Percentiles rank a stretch among this genome's conserved stretches.
Conservation (phyloP, 2,113 vertebrate species). For the Cryptotis parvus region DNA sequence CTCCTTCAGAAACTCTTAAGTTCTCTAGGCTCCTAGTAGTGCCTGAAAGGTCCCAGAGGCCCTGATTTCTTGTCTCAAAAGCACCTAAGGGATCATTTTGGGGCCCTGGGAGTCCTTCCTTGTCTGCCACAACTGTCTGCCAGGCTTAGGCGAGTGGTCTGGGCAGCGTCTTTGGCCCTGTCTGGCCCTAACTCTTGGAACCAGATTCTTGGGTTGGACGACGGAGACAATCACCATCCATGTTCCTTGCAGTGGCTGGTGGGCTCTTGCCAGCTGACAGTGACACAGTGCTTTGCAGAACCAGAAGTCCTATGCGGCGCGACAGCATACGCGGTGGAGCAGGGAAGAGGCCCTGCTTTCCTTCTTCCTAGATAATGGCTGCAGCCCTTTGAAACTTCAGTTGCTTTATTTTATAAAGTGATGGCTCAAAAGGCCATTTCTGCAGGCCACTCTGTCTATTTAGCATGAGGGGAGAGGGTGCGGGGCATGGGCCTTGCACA, state of each 20-base stretch:
- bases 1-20: too few species aligned
- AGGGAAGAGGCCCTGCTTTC: not conserved
- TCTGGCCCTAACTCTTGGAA: not conserved
- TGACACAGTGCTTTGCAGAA: too few species aligned
- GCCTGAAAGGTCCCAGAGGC: not conserved
- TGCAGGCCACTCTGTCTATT: not conserved
- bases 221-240: rapidly evolving
- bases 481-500: not conserved
- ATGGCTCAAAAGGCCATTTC: not conserved
- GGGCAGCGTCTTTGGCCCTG: too few species aligned
- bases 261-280: too few species aligned
- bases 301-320: not conserved
- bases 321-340: rapidly evolving
- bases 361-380: not conserved
- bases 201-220: not conserved
- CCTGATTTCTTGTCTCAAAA: not conserved
- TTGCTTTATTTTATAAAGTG: not conserved
- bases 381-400: not conserved
- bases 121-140: too few species aligned
- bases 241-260: not conserved
- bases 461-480: not conserved
- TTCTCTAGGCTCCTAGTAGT: not conserved
- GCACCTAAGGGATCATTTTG: not conserved
- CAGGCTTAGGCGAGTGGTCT: not conserved
- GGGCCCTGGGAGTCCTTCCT: not conserved